A percentile compares a stretch with the other conserved stretches of the same genome.
Evolutionary conservation across 2,888 invertebrate species (phyloP).

Genomic region (Cacoxenus indagator): DNA sequence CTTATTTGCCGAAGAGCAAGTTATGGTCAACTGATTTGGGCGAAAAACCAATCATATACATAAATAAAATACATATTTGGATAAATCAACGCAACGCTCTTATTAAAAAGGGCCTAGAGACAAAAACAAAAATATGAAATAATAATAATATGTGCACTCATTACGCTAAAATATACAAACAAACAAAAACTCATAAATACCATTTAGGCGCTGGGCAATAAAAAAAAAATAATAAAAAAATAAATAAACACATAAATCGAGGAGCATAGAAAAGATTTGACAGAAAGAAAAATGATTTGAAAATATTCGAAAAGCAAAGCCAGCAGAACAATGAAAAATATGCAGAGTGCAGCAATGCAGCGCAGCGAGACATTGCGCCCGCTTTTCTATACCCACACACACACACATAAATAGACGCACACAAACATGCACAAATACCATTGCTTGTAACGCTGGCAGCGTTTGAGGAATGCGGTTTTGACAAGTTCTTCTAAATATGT

Average conservation of each 20-base stretch:
- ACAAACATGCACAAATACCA: background rate
- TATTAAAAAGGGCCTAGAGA: conserved; percentile 34
- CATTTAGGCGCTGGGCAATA: background rate
- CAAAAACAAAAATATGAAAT: conserved; percentile 47
- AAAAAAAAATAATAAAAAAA: conserved; percentile 19
- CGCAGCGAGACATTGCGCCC: conserved; percentile 2
- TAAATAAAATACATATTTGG: too few relatives aligned
- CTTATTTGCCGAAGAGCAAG: background rate
- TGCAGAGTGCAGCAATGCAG: conserved; percentile 18
- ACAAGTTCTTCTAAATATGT: conserved; percentile 70
- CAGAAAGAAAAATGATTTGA: background rate
- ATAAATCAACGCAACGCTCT: too few relatives aligned
- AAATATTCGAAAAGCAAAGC: conserved; percentile 54
- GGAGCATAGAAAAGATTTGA: conserved; percentile 9
- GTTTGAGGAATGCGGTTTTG: conserved; percentile 67
- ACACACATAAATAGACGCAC: conserved; percentile 25
- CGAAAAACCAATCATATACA: too few relatives aligned
- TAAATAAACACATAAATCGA: conserved; percentile 49
- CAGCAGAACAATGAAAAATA: conserved; percentile 38
- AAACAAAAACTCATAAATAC: conserved; percentile 62
- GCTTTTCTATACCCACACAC: conserved; percentile 32
- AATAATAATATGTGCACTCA: too few relatives aligned
- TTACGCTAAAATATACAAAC: conserved; percentile 63
- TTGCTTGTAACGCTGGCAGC: conserved; percentile 34
- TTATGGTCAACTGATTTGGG: conserved; percentile 12